Base-by-base conservation (phyloP, 2,888 invertebrate genomes). In the Morpho achilles region DNA sequence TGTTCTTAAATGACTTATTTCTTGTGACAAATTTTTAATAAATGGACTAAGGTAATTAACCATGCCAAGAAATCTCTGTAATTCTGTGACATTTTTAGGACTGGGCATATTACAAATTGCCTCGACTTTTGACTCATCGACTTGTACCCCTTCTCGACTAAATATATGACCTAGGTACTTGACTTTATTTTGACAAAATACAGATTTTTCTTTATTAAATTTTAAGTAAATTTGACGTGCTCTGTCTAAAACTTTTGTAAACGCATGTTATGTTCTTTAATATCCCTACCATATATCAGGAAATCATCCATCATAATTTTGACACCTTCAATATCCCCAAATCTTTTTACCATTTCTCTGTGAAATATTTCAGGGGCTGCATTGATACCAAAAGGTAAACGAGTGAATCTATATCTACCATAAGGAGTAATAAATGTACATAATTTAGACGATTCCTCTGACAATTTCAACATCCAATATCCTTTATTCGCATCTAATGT, bases 11-110 rank as follows among this genome's bases (percentile, higher is more conserved):
- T 7, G 57, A 7, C 8, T 10, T 49, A 55, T 57, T 5, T 8
- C 42, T 23, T 59, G 52, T 3, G 61, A 56, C 42, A 55, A 61
- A 16, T 60, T 44, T 7, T 60, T 53, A 32, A 65, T 63, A 53
- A 65, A 63, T 51, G 62, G 58, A 8, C 49, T 56, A 22, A 61
- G 49, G 56, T 60, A 64, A 57, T 66, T 67, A 0, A 56, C 44
- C 56, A 59, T 43, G 1, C 67, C 69, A 45, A 69, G 50, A 54
- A 69, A 67, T 7, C 67, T 39, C 50, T 69, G 63, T 16, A 16
- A 16, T 0, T 43, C 22, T 40, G 56, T 22, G 16, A 40, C 58
- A 51, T 63, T 50, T 7, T 10, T 52, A 7, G 57, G 63, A 40
- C 1, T 47, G n/a, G n/a, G n/a, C n/a, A n/a, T n/a, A n/a, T 60